Conservation (phyloP, 2,888 invertebrate genomes). For the Hoplodrina ambigua region DNA sequence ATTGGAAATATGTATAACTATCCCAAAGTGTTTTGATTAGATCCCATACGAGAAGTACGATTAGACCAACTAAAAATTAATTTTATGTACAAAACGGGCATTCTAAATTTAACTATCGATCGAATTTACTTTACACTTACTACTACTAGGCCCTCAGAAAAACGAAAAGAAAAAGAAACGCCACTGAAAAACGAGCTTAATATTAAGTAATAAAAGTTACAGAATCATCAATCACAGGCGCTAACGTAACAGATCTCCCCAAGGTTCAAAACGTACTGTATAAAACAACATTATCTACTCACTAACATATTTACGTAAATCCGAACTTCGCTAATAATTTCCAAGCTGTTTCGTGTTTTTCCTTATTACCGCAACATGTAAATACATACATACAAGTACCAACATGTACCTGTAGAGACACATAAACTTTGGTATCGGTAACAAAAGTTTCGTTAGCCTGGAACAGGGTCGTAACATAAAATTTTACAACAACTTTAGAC, state of each 20-base stretch:
- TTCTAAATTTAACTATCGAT: too few relatives aligned
- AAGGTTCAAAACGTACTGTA: conserved; percentile 10
- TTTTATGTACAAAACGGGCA: too few relatives aligned
- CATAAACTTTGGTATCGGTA: conserved; percentile 79
- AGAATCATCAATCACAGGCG: conserved; percentile 34
- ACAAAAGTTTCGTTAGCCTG: conserved; percentile 83
- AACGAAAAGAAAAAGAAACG: background rate
- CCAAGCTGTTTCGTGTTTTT: conserved; percentile 39
- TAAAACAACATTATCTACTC: conserved; percentile 25
- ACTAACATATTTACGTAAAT: conserved; percentile 38
- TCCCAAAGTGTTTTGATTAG: too few relatives aligned
- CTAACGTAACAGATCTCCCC: conserved; percentile 13
- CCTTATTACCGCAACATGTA: conserved; percentile 38
- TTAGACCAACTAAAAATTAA: too few relatives aligned
- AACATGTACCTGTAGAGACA: conserved; percentile 68
- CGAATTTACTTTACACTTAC: too few relatives aligned
- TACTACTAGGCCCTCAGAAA: too few relatives aligned
- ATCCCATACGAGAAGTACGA: too few relatives aligned
- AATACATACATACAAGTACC: conserved; percentile 24
- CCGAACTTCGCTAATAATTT: conserved; percentile 41
- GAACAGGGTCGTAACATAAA: conserved; percentile 86
- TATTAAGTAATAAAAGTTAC: conserved; percentile 24
- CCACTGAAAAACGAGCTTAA: background rate
- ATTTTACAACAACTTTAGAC: conserved; percentile 88
- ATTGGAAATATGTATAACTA: too few relatives aligned